phyloP scores from a whole-genome alignment of 1,140 invertebrate genomes.

The Cotesia glomerata region DNA sequence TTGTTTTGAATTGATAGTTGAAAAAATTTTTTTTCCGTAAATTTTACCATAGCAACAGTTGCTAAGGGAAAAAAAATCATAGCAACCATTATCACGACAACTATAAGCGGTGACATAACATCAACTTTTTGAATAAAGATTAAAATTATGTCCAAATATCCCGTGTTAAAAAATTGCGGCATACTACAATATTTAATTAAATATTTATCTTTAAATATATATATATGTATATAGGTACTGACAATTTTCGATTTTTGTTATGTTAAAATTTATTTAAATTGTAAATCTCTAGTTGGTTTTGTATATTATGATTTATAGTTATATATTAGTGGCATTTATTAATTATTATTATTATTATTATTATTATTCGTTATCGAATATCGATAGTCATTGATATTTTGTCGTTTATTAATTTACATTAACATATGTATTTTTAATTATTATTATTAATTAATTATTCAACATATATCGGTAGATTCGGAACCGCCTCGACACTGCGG shows the following conservation, averaged over 20 bases:
- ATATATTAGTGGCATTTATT: no score
- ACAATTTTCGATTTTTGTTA: neutral
- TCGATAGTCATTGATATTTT: neutral
- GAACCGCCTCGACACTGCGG: slow-evolving; percentile 28
- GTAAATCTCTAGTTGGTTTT: neutral
- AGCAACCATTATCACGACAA: no score
- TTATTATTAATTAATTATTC: neutral
- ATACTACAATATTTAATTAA: slow-evolving; percentile 1
- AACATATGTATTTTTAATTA: neutral
- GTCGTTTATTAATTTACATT: neutral
- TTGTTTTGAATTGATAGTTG: no score
- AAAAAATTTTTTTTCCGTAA: no score
- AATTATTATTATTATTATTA: no score
- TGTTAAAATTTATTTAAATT: neutral
- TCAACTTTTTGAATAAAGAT: no score
- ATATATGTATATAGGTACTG: neutral
- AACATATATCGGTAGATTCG: slow-evolving; percentile 17
- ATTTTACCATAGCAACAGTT: no score
- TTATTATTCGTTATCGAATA: no score
- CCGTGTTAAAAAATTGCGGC: neutral
- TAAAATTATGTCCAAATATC: neutral
- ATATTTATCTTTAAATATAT: neutral
- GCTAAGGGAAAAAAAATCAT: no score
- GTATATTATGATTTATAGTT: neutral
- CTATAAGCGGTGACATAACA: no score